A percentile compares a stretch with the other conserved stretches of the same genome.
Evolutionary conservation across 2,797 vertebrate genomes (phyloP).

Genomic region (Cuculus canorus): DNA sequence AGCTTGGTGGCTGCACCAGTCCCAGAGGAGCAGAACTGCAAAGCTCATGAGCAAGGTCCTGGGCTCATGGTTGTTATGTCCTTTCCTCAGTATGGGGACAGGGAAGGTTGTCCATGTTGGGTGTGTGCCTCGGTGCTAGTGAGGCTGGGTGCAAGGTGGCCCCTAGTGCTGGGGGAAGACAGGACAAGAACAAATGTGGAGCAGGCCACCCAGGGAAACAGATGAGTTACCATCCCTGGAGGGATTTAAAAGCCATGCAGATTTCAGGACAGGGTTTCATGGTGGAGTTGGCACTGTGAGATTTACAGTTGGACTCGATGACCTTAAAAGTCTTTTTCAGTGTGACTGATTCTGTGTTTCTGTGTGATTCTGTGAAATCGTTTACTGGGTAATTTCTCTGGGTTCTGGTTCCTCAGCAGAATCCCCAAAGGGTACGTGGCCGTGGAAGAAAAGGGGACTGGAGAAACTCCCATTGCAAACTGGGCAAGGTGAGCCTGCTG

Average conservation of each 20-base stretch:
- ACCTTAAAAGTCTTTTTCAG: no score
- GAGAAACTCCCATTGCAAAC: not conserved
- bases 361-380: not conserved
- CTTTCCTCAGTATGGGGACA: not conserved
- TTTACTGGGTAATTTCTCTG: not conserved
- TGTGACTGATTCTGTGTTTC: no score
- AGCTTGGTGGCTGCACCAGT: not conserved
- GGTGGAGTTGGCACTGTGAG: no score
- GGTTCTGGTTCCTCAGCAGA: not conserved
- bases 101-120: not conserved
- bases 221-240: no score
- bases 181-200: not conserved
- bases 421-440: rapidly evolving
- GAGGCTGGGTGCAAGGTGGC: not conserved
- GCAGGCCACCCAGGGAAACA: no score
- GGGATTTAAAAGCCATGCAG: no score
- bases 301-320: no score
- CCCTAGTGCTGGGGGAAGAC: not conserved
- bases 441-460: not conserved
- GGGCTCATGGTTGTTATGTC: not conserved
- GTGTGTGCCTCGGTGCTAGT: not conserved
- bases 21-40: not conserved
- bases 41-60: not conserved
- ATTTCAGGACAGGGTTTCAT: no score
- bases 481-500: not conserved